Base-by-base conservation (phyloP, 2,888 invertebrate genomes). In the Aelia acuminata region DNA sequence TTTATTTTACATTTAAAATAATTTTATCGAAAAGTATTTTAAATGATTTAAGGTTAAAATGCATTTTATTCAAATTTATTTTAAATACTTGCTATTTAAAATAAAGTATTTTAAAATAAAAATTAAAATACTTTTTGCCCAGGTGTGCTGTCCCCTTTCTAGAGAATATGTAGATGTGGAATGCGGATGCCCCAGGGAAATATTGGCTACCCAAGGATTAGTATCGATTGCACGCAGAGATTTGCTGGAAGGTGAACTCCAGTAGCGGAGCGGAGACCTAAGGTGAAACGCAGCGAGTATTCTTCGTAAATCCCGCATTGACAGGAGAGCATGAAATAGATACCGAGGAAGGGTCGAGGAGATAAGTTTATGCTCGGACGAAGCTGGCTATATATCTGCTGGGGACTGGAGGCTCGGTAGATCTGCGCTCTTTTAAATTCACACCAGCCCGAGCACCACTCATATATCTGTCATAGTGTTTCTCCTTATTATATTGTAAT, bases 321-420 rank as follows among this genome's bases (percentile, higher is more conserved):
- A 70, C 63, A 70, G 63, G 8, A 1, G 31, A 35, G 63, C 63
- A 70, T 70, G 63, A 70, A 70, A 35, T 70, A 70, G 63, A 70
- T 70, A 35, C 18, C 0, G 31, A 8, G 35, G 35, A 18, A 10
- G 63, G 13, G 26, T n/a, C n/a, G n/a, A n/a, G n/a, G 15, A 50
- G 8, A 8, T 20, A 10, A n/a, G 53, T 49, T 49, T 49, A 49
- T 49, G 49, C 49, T 13, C 18, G 18, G 20, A 2, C 49, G 49
- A 20, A 49, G 18, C 49, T 3, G n/a, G 53, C 53, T 53, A 53
- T 53, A 53, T 53, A 22, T 53, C 53, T n/a, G 53, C 53, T 0
- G 3, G 5, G 53, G n/a, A 57, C 57, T 70, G 7, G 18, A 1
- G 18, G 31, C 63, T 35, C 35, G 7, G 35, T 20, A 35, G 63